Conservation (phyloP, 64 coral and sea anemone genomes). For the Catalaphyllia jardinei region DNA sequence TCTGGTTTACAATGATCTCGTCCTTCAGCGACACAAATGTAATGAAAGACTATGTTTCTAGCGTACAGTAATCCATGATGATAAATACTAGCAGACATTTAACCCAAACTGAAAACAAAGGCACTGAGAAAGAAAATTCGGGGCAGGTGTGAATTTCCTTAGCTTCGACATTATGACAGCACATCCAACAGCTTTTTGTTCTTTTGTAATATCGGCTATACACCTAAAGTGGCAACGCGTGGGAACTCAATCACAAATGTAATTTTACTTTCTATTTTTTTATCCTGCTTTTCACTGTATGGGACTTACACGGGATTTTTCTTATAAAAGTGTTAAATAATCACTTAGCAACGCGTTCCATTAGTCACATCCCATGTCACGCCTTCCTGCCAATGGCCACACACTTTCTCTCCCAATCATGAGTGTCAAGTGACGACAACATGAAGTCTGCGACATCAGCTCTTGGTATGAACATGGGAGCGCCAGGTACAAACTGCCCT, state of each 20-base stretch:
- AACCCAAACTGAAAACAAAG: too few relatives aligned
- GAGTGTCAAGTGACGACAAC: conserved; percentile 3
- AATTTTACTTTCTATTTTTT: neutral
- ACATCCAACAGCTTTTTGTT: too few relatives aligned
- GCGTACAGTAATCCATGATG: too few relatives aligned
- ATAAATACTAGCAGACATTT: too few relatives aligned
- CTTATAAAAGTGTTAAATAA: conserved; percentile 6
- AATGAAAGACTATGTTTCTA: neutral
- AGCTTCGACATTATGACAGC: too few relatives aligned
- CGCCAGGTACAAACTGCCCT: conserved; percentile 39
- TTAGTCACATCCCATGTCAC: conserved; percentile 7
- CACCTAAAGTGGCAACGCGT: too few relatives aligned
- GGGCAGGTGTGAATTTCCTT: too few relatives aligned
- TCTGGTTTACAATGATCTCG: conserved; percentile 27
- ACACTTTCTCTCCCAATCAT: conserved; percentile 51
- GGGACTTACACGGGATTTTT: neutral
- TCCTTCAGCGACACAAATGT: conserved; percentile 2
- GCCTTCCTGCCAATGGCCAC: conserved; percentile 38
- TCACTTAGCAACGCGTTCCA: neutral
- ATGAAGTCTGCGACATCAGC: conserved; percentile 48
- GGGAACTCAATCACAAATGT: too few relatives aligned
- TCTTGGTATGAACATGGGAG: conserved; percentile 20
- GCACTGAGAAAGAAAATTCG: too few relatives aligned
- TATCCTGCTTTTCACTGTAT: neutral
- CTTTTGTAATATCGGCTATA: too few relatives aligned